A percentile compares a stretch with the other conserved stretches of the same genome.
phyloP scores from a whole-genome alignment of 2,113 vertebrate genomes.

The Phycodurus eques region DNA sequence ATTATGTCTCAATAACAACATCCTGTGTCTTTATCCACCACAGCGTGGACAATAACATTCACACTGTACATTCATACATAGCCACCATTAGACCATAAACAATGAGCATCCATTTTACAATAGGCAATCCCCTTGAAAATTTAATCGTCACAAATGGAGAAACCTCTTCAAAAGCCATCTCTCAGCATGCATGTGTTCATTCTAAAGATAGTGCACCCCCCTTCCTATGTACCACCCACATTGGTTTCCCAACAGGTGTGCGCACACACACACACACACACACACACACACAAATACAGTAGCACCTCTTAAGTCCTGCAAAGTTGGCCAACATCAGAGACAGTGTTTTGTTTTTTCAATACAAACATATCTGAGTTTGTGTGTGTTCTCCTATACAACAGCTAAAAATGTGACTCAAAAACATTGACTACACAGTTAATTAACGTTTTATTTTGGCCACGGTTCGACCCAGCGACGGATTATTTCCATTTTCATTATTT shows the following conservation, averaged over 20 bases:
- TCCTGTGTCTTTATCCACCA: slow-evolving; percentile 19
- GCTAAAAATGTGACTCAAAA: not conserved
- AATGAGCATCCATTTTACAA: not conserved
- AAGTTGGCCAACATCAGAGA: too few species aligned
- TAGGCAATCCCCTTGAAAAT: not conserved
- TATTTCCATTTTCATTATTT: not conserved
- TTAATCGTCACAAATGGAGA: not conserved
- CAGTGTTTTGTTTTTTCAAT: too few species aligned
- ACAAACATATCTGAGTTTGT: too few species aligned
- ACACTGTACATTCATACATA: not conserved
- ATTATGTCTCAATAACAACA: slow-evolving; percentile 58
- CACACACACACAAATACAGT: not conserved
- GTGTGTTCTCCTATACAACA: not conserved
- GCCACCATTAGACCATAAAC: not conserved
- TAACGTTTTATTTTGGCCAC: not conserved
- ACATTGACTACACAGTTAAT: not conserved
- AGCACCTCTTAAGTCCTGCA: not conserved
- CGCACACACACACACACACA: not conserved
- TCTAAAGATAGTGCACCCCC: slow-evolving; percentile 6
- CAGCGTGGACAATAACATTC: not conserved
- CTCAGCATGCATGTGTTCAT: slow-evolving; percentile 38
- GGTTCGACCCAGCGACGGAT: not conserved
- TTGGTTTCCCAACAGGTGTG: slow-evolving; percentile 48
- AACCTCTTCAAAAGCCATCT: slow-evolving; percentile 5
- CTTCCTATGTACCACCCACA: slow-evolving; percentile 49